Base-by-base conservation (phyloP, 64 coral and sea anemone genomes). In the Catalaphyllia jardinei region DNA sequence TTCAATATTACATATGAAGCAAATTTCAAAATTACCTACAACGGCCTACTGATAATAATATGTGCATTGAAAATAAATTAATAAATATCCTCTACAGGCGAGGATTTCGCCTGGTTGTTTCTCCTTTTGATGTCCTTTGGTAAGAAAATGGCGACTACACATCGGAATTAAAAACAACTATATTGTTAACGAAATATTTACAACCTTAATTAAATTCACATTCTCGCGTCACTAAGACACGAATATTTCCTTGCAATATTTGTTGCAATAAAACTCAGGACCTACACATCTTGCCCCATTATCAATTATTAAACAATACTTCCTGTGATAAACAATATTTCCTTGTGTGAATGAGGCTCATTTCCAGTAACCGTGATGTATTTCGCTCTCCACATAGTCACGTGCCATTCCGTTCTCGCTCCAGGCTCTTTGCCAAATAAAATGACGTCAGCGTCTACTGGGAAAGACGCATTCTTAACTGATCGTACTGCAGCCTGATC, bases 61-160 rank as follows among this genome's bases (percentile, higher is more conserved):
- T 81, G 28, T 80, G 78, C 79, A 81, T 12, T 73, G 16, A 28
- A 81, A 81, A 81, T 81, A 81, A 57, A 57, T 57, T 46, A 46
- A 46, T 46, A 46, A 57, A 57, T 57, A 57, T 57, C 81, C 35
- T 50, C 35, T 19, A 28, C 24, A 2, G 60, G 60, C 19, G 80
- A 83, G 60, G 60, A 83, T 42, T 38, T 18, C 13, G 60, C 81
- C 62, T 71, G n/a, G 52, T 29, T 60, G 9, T 78, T 27, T 54
- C 22, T 20, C 54, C 12, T 85, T 22, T 39, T 29, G 51, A 18
- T 31, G 52, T n/a, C 55, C 12, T 62, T 46, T 30, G 35, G 18
- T 61, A 28, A 42, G 71, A 49, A 71, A 28, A 28, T 8, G 16
- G 38, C 49, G 35, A 67, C 38, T 25, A 46, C 15, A 52, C 24